Conservation (phyloP, 2,113 vertebrate species). For the Platycercus adscitus region DNA sequence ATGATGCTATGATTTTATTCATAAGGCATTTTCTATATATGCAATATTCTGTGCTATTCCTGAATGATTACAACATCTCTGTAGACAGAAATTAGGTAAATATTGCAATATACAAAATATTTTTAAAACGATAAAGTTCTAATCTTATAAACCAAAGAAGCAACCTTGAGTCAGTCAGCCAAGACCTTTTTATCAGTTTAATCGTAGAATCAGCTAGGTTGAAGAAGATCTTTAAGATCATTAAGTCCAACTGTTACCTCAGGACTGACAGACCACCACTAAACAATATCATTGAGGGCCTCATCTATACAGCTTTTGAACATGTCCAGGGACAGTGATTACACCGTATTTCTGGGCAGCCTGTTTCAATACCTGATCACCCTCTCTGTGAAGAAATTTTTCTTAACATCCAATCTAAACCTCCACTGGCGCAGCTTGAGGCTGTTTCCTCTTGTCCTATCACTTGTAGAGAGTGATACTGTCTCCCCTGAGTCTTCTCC, state of each 20-base stretch:
- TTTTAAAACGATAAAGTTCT: neutral
- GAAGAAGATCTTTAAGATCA: neutral
- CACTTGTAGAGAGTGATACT: neutral
- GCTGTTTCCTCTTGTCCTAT: neutral
- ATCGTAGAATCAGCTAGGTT: neutral
- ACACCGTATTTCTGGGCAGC: neutral
- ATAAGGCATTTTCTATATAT: neutral
- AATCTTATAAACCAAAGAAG: slow-evolving; percentile 38
- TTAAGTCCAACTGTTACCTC: neutral
- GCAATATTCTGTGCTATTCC: neutral
- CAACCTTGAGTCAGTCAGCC: neutral
- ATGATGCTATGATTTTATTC: neutral
- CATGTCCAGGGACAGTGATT: neutral
- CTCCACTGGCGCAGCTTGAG: neutral
- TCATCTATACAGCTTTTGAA: neutral
- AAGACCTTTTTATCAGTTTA: slow-evolving; percentile 54
- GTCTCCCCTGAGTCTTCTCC: neutral
- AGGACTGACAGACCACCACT: neutral
- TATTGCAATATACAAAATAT: neutral
- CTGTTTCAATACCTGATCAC: neutral
- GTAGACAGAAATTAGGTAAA: neutral
- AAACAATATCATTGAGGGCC: neutral
- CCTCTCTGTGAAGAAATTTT: neutral
- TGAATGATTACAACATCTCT: neutral
- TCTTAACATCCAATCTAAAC: neutral